Percentiles rank a stretch among this genome's conserved stretches.
Conservation (phyloP, 2,113 vertebrate species). For the Syngnathus typhle region DNA sequence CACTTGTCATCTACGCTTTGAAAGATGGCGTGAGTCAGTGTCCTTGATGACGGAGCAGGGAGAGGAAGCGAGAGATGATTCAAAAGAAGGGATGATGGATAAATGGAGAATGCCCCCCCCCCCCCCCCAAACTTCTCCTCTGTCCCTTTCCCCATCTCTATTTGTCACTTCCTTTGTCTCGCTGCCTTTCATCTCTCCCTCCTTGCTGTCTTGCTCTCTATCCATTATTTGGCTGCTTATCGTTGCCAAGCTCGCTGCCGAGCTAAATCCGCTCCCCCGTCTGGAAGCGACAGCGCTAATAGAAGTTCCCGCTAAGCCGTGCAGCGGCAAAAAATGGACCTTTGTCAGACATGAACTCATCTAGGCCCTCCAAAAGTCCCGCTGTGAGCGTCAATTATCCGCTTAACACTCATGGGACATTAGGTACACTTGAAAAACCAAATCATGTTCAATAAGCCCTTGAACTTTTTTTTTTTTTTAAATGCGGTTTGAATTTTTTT, state of each 20-base stretch:
- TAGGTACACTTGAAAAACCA: background rate
- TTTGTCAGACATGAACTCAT: slow-evolving; percentile 17
- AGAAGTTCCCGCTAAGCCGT: slow-evolving; percentile 34
- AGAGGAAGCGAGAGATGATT: slow-evolving; percentile 16
- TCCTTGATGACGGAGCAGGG: slow-evolving; percentile 33
- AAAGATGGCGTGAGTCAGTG: slow-evolving; percentile 49
- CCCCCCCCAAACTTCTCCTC: background rate
- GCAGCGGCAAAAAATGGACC: slow-evolving; percentile 24
- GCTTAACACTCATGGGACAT: background rate
- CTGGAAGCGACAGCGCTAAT: slow-evolving; percentile 29
- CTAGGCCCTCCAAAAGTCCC: background rate
- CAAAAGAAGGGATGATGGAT: slow-evolving; percentile 33
- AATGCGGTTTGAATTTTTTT: background rate
- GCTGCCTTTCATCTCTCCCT: slow-evolving; percentile 25
- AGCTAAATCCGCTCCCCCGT: slow-evolving; percentile 48
- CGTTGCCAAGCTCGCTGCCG: slow-evolving; percentile 36
- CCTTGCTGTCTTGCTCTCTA: slow-evolving; percentile 20
- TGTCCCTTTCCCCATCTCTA: slow-evolving; percentile 13
- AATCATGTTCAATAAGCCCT: background rate
- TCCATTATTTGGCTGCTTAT: slow-evolving; percentile 68
- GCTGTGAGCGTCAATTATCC: background rate
- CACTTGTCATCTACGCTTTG: slow-evolving; percentile 29
- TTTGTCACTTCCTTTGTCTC: slow-evolving; percentile 30
- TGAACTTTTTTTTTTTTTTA: background rate
- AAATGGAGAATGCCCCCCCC: background rate